Evolutionary conservation across 1,140 invertebrate species (phyloP), one percentile per base, ranked within the genome.

Genomic region (Drosophila navojoa): DNA sequence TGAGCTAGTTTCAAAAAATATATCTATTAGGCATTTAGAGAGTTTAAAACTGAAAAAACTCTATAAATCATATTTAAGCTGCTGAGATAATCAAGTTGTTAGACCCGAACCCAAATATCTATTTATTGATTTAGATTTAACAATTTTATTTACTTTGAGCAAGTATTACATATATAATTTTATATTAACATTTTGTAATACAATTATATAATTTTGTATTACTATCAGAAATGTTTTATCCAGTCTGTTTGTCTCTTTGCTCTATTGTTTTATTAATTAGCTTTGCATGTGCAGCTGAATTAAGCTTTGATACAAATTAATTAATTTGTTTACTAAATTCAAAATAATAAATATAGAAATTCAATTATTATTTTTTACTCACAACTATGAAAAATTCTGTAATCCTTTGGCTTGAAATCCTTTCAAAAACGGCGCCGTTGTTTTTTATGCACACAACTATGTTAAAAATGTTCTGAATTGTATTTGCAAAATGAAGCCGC

Each of bases 391-490:
- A 38, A 35, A 38, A 11, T 32, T 47, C 5, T 45, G n/a, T 29
- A 59, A 54, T 67, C 54, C 53, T 57, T 67, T 25, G 27, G 25
- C 1, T n/a, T 2, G 52, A 47, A 42, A 44, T 59, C 40, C 19
- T 29, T 54, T 59, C 35, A n/a, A 13, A 22, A 22, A 2, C 19
- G 25, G 52, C 5, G 44, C 27, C 47, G 22, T 35, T 5, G 27
- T 60, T 35, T 47, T 72, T 61, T 27, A 16, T 9, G 38, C 57
- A 44, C 50, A 66, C 35, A 74, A 52, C 22, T 74, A 27, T 45
- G 35, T 38, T 64, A 91, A 71, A 69, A 91, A 90, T 89, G 91
- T 91, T 77, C 91, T 89, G 61, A 90, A 91, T 59, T 92, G 91
- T 73, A 92, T 77, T 90, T 92, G 90, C 35, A 92, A 58, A 67